Evolutionary conservation across 2,113 vertebrate species (phyloP), one percentile per base, ranked within the genome.

Genomic region (Leuciscus idus): DNA sequence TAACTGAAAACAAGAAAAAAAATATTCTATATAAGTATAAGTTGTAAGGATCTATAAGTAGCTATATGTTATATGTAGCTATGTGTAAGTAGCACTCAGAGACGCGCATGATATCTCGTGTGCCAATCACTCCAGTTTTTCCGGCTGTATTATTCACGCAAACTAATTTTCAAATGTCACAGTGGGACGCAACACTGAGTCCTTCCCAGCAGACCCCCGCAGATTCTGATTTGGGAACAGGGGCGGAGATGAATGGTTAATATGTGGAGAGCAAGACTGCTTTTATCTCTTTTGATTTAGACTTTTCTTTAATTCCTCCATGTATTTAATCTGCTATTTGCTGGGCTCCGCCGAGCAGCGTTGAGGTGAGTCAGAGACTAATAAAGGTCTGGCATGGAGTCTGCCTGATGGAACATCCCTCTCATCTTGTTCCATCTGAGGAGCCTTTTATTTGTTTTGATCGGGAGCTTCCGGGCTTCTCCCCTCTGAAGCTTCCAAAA

Each of bases 401-500:
- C 26, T 82, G 81, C 46, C 21, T 68, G 81, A 82, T 82, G 81
- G 62, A 82, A 82, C 62, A 82, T 82, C 46, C 48, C 46, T 82
- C 80, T 82, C 81, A 82, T 82, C 81, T 82, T 82, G 39, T 82
- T 82, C 81, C 62, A 70, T 82, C 81, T 52, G 62, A 82, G 17
- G 64, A 33, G 80, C 64, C 64, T 70, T 82, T 70, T 70, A 70
- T 82, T 82, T 70, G 81, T 82, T 50, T 82, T 52, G 81, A 70
- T 30, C 62, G 28, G 6, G 62, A 70, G 62, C 81, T 82, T 82
- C 80, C 26, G 46, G 61, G 62, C 81, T 36, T 70, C 61, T 36
- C 46, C 46, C 28, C 64, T 82, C 62, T 21, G 62, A 68, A 21
- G 26, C 28, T n/a, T 82, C 64, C 26, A 30, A 68, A 52, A 50